A percentile compares a stretch with the other conserved stretches of the same genome.
Evolutionary conservation across 1,140 invertebrate species (phyloP).

Genomic region (Lethrus apterus): DNA sequence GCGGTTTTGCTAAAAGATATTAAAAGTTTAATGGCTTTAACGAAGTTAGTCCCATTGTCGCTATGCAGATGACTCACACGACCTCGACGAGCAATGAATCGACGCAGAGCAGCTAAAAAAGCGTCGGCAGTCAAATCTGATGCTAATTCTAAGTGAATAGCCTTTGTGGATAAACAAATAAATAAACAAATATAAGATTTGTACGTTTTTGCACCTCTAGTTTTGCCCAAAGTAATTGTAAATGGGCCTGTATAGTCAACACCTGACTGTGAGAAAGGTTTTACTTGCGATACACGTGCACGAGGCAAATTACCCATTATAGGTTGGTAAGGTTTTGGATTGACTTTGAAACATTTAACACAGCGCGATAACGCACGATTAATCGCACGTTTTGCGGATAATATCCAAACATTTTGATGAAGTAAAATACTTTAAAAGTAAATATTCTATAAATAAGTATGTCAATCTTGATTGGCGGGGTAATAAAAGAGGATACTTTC

Average conservation of each 20-base stretch:
- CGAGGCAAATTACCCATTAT: conserved; percentile 23
- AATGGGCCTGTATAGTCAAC: conserved; percentile 37
- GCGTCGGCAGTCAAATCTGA: conserved; percentile 32
- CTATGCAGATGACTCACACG: conserved; percentile 28
- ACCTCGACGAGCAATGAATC: conserved; percentile 35
- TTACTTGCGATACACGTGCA: conserved; percentile 22
- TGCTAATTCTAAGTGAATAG: conserved; percentile 35
- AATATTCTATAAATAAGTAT: neutral
- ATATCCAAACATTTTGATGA: conserved; percentile 17
- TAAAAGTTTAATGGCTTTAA: conserved; percentile 23
- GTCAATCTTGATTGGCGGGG: neutral
- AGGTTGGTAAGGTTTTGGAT: conserved; percentile 8
- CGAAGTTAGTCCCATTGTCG: conserved; percentile 41
- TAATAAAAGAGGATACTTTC: neutral
- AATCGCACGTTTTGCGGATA: conserved; percentile 12
- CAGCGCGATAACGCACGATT: conserved; percentile 9
- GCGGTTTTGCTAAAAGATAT: neutral
- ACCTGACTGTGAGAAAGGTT: conserved; percentile 29
- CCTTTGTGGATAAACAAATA: conserved; percentile 32
- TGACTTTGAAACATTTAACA: conserved; percentile 10
- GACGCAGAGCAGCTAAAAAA: conserved; percentile 36
- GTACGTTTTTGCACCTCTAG: conserved; percentile 18
- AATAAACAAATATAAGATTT: conserved; percentile 40
- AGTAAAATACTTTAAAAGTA: conserved; percentile 1
- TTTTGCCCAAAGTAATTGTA: conserved; percentile 13